These are phyloP conservation scores for Anthonomus grandis DNA, from an alignment of 1,140 invertebrate genomes.

Conservation along the genomic window DNA sequence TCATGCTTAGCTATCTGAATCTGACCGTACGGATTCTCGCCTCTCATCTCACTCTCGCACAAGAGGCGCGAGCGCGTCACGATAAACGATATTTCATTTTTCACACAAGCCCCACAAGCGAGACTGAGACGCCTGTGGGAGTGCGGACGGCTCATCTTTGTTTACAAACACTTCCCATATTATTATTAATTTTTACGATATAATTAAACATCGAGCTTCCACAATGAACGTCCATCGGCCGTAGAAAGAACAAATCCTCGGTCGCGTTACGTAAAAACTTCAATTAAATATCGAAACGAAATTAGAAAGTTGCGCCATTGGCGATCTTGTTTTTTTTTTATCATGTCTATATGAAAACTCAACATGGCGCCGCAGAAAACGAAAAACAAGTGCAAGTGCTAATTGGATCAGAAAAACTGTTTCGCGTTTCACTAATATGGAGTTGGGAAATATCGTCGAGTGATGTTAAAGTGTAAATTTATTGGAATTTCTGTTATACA, in stretches of 20 bases:
- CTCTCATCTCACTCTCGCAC: no score
- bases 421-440: slow-evolving; percentile 26
- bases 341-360: slow-evolving; percentile 18
- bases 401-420: slow-evolving; percentile 21
- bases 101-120: no score
- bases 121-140: no score
- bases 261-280: slow-evolving; percentile 12
- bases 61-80: no score
- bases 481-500: slow-evolving; percentile 14
- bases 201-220: slow-evolving; percentile 2
- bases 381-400: slow-evolving; percentile 26
- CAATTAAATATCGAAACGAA: slow-evolving; percentile 5
- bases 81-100: no score
- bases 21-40: no score
- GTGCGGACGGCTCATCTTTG: no score
- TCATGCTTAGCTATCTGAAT: no score
- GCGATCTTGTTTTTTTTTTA: slow-evolving; percentile 25
- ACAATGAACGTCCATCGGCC: slow-evolving; percentile 7
- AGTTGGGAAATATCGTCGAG: slow-evolving; percentile 21
- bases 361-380: slow-evolving; percentile 36
- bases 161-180: slow-evolving; percentile 24
- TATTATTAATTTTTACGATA: background rate
- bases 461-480: slow-evolving; percentile 29
- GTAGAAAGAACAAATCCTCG: slow-evolving; percentile 9
- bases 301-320: slow-evolving; percentile 36